Evolutionary conservation across 2,113 vertebrate genomes (phyloP).

Genomic region (Austrofundulus limnaeus): DNA sequence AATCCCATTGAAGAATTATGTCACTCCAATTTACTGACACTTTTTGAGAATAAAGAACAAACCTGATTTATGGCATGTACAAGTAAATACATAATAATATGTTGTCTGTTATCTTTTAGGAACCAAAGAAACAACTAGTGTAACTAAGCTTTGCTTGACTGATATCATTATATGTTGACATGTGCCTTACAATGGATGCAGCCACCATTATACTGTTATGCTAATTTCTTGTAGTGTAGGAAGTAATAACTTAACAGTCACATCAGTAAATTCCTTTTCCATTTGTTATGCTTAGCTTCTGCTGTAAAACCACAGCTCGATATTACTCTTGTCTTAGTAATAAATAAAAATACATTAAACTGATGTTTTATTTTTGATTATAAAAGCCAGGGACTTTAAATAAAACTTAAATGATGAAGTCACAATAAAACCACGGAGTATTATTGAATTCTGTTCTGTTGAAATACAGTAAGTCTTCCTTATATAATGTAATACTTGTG

Average conservation of each 20-base stretch:
- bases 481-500: not conserved
- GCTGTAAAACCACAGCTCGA: not conserved
- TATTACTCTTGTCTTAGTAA: not conserved
- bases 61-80: conserved; percentile 7
- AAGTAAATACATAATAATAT: not conserved
- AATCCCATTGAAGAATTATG: conserved; percentile 1
- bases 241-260: not conserved
- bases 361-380: not conserved
- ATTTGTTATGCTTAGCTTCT: not conserved
- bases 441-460: not conserved
- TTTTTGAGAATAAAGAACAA: conserved; percentile 10
- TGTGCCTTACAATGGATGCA: conserved; percentile 39
- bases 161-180: not conserved
- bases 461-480: not conserved
- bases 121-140: conserved; percentile 17
- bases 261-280: no score
- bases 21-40: not conserved
- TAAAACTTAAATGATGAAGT: not conserved
- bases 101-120: conserved; percentile 12
- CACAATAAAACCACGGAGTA: not conserved
- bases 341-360: not conserved
- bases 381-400: not conserved
- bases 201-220: not conserved
- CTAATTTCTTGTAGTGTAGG: not conserved
- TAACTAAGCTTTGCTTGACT: conserved; percentile 21